Conservation (phyloP, 1,140 invertebrate species). For the Drosophila teissieri region DNA sequence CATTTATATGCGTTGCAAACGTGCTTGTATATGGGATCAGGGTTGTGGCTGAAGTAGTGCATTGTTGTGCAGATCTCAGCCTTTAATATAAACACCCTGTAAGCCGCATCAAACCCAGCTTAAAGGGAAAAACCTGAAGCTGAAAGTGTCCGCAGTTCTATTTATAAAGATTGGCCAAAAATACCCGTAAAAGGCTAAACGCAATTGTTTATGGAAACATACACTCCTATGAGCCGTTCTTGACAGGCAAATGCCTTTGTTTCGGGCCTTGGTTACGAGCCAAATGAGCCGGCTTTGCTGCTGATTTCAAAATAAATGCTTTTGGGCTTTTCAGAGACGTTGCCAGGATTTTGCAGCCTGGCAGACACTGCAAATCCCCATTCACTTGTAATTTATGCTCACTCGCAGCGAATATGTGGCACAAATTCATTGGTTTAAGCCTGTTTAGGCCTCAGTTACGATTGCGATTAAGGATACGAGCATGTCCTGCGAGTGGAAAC, state of each 20-base stretch:
- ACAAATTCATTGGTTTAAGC: constrained; percentile 30
- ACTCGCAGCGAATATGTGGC: constrained; percentile 33
- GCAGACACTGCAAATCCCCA: constrained; percentile 55
- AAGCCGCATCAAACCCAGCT: background rate
- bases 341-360: constrained; percentile 24
- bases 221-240: constrained; percentile 11
- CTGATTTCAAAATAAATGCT: constrained; percentile 43
- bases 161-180: constrained; percentile 21
- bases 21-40: constrained; percentile 8
- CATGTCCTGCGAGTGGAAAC: constrained; percentile 7
- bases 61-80: background rate
- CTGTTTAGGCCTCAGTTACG: constrained; percentile 9
- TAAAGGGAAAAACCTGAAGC: background rate
- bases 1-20: background rate
- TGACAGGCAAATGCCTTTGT: constrained; percentile 32
- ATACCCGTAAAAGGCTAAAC: constrained; percentile 15
- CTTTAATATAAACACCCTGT: no score
- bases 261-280: constrained; percentile 41
- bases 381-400: constrained; percentile 63
- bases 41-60: constrained; percentile 11
- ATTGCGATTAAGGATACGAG: constrained; percentile 10
- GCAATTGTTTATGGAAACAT: constrained; percentile 14
- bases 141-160: constrained; percentile 1
- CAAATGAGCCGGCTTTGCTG: constrained; percentile 40
- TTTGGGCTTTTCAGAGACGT: constrained; percentile 6